A percentile compares a stretch with the other conserved stretches of the same genome.
These are phyloP conservation scores for Brachionichthys hirsutus DNA, from an alignment of 2,113 vertebrate species.

Conservation along the genomic window DNA sequence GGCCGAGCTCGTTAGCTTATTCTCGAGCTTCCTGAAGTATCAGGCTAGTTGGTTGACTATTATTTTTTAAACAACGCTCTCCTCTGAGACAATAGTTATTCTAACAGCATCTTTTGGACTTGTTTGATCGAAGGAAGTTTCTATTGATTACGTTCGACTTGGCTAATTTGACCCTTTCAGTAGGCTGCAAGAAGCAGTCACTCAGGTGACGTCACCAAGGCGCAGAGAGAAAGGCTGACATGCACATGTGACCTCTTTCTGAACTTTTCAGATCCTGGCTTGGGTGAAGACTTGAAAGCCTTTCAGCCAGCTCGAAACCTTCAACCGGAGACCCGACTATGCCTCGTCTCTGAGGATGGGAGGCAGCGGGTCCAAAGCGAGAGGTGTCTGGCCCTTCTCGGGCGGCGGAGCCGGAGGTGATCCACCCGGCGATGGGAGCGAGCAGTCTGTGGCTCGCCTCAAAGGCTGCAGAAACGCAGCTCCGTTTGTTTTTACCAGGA, in stretches of 20 bases:
- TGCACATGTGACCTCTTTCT: background rate
- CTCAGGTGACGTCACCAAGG: no score
- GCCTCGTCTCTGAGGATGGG: slow-evolving; percentile 85
- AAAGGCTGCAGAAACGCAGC: slow-evolving; percentile 80
- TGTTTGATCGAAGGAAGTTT: no score
- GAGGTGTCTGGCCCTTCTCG: slow-evolving; percentile 88
- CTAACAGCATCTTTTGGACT: no score
- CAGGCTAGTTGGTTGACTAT: no score
- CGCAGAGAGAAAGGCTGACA: background rate
- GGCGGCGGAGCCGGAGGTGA: slow-evolving; percentile 76
- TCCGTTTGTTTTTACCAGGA: slow-evolving; percentile 90
- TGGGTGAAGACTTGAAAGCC: slow-evolving; percentile 17
- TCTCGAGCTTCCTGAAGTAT: no score
- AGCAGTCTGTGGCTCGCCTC: slow-evolving; percentile 84
- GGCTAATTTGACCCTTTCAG: no score
- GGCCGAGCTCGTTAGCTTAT: background rate
- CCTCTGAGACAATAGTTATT: no score
- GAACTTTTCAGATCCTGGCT: slow-evolving; percentile 42
- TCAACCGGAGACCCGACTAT: slow-evolving; percentile 62
- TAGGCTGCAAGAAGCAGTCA: no score
- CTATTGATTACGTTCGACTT: no score
- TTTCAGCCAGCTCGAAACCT: slow-evolving; percentile 31
- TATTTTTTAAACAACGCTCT: no score
- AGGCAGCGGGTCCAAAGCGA: slow-evolving; percentile 88
- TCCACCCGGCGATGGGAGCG: slow-evolving; percentile 69